phyloP scores from a whole-genome alignment of 2,888 invertebrate species.

The Tipula confusa region DNA sequence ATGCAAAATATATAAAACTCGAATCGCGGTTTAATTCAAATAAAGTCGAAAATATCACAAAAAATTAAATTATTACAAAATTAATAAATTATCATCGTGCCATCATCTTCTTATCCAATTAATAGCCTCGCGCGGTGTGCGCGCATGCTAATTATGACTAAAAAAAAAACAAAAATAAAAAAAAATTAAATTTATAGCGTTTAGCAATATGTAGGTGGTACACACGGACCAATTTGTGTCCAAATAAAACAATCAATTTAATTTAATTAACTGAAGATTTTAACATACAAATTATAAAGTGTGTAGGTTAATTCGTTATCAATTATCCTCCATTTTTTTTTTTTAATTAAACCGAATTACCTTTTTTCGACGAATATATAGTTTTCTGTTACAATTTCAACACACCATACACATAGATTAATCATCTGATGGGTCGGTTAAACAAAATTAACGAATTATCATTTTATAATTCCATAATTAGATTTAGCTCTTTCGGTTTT shows the following conservation, averaged over 20 bases:
- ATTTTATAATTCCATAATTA: background rate
- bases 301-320: background rate
- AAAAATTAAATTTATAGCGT: background rate
- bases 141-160: slow-evolving; percentile 20
- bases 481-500: background rate
- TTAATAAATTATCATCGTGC: slow-evolving; percentile 3
- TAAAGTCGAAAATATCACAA: background rate
- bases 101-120: background rate
- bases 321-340: background rate
- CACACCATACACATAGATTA: background rate
- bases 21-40: background rate
- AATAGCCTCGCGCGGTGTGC: background rate
- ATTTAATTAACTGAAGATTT: slow-evolving; percentile 16
- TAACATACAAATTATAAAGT: background rate
- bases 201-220: background rate
- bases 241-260: slow-evolving; percentile 25
- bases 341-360: background rate
- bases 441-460: background rate
- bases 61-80: background rate
- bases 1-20: too few relatives aligned
- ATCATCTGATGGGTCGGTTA: background rate
- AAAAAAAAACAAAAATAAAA: background rate
- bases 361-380: background rate
- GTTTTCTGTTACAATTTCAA: background rate
- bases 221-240: background rate